These are phyloP conservation scores for Pangasius macronema DNA, from an alignment of 2,797 vertebrate species.

Conservation along the genomic window DNA sequence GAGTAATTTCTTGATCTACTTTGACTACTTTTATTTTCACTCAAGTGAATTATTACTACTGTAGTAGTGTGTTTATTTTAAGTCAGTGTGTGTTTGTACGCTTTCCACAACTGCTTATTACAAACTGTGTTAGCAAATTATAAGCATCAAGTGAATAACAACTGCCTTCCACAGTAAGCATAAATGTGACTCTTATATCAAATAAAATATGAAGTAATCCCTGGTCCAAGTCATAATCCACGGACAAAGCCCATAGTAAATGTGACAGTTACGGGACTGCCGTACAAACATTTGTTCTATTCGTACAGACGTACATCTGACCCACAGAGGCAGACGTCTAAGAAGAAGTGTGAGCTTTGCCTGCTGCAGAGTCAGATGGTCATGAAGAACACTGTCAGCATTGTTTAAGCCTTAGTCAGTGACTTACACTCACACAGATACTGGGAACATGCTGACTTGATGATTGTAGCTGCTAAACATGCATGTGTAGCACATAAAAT, in stretches of 20 bases:
- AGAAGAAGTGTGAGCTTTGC: slow-evolving; percentile 6
- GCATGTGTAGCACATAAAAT: not conserved
- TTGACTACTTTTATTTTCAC: not conserved
- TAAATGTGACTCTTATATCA: not conserved
- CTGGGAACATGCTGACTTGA: slow-evolving; percentile 18
- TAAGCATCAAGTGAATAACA: not conserved
- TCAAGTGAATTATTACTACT: not conserved
- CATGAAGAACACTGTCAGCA: slow-evolving; percentile 25
- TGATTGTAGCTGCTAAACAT: not conserved
- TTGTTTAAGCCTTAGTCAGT: slow-evolving; percentile 28
- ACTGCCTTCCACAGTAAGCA: not conserved
- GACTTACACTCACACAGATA: not conserved
- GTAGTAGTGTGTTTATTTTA: not conserved
- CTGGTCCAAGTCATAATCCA: not conserved
- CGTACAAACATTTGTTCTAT: not conserved
- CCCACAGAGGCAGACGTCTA: not conserved
- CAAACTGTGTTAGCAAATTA: not conserved
- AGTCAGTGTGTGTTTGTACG: not conserved
- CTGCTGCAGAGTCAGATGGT: not conserved
- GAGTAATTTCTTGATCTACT: not conserved
- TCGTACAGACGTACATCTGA: not conserved
- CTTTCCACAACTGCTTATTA: not conserved
- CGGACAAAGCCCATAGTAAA: not conserved
- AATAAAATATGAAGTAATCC: not conserved
- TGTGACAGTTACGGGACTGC: no score